Conservation (phyloP, 2,888 invertebrate species). For the Linnaemya vulpina region DNA sequence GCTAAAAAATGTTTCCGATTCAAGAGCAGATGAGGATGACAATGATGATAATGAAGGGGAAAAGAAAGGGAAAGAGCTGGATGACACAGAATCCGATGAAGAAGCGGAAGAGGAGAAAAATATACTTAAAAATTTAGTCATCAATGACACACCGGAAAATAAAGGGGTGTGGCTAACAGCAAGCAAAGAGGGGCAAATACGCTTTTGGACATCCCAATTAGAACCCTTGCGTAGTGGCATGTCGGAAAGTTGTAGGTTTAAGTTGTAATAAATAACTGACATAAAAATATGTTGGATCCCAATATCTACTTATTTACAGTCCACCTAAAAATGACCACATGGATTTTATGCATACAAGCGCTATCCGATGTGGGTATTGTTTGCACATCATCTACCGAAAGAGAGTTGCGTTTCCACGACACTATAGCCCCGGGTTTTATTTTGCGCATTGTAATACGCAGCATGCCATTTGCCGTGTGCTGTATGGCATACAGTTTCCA, state of each 20-base stretch:
- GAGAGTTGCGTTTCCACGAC: conserved; percentile 92
- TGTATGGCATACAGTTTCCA: conserved; percentile 79
- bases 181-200: conserved; percentile 90
- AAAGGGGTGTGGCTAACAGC: conserved; percentile 89
- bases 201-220: conserved; percentile 90
- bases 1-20: conserved; percentile 73
- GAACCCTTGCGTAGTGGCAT: conserved; percentile 86
- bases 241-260: conserved; percentile 86
- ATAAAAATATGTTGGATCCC: background rate
- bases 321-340: conserved; percentile 86
- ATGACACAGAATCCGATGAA: conserved; percentile 84
- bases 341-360: conserved; percentile 89
- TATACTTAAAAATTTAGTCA: conserved; percentile 72
- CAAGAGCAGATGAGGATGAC: conserved; percentile 74
- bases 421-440: conserved; percentile 89
- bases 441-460: conserved; percentile 87
- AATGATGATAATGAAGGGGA: conserved; percentile 62
- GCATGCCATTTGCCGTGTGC: conserved; percentile 82
- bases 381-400: conserved; percentile 90
- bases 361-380: conserved; percentile 91
- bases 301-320: conserved; percentile 81
- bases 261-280: background rate
- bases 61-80: background rate
- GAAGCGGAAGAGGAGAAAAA: conserved; percentile 74
- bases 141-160: conserved; percentile 81